Base-by-base conservation (phyloP, 2,113 vertebrate species). In the Ictidomys tridecemlineatus region DNA sequence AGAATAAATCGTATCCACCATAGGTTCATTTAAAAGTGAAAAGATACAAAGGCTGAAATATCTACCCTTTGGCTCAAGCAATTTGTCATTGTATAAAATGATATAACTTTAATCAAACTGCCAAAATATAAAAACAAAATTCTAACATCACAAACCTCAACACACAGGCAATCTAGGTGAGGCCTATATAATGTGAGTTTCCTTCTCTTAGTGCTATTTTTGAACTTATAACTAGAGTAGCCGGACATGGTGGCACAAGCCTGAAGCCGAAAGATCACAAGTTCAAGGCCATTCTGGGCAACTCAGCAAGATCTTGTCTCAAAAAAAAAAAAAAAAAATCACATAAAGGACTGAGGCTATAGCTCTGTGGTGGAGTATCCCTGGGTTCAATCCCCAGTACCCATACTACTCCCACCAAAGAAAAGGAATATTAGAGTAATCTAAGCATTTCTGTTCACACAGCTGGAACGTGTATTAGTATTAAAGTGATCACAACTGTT, bases 71-170 rank as follows among this genome's bases (percentile, higher is more conserved):
- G 86, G 83, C 32, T 92, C 48, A 93, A 92, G 61, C 83, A 84
- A 89, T 48, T 8, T 82, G 45, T 61, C 42, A 39, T 2, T 89
- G 34, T 56, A 85, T 70, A 90, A 97, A 97, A 87, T 74, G 37
- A 63, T 14, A 13, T 18, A 53, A 69, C 79, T 56, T 85, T 93
- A 91, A 91, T 42, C 67, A 74, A 94, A 93, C 80, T 87, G 67
- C 34, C 56, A 92, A 92, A 96, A 74, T 85, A 89, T 14, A 94
- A 69, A 91, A 79, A 72, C 30, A 67, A 86, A 79, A 80, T 76
- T 92, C 37, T 72, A 86, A 92, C 28, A 82, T 93, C 48, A 84
- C 6, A 90, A 89, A 86, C 80, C 26, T 76, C 77, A 91, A 70
- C 30, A 80, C 8, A 84, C 26, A 84, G 48, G 51, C 30, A 93